Evolutionary conservation across 2,113 vertebrate genomes (phyloP).

Genomic region (Synchiropus splendidus): DNA sequence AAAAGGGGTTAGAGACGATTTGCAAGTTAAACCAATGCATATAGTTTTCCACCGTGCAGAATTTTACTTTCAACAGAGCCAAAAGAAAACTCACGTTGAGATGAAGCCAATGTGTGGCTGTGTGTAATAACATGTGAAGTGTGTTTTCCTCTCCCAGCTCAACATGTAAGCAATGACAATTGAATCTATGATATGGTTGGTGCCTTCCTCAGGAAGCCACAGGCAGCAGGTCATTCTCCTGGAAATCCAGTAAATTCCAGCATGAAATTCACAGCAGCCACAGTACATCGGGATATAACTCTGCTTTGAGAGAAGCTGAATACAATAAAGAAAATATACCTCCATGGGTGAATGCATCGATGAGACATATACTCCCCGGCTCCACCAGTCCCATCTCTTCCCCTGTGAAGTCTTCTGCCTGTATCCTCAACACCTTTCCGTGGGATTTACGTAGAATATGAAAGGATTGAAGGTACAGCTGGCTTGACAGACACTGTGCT

Average conservation of each 20-base stretch:
- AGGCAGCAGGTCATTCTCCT: slow-evolving; percentile 17
- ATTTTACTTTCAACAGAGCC: no score
- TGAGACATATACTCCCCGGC: slow-evolving; percentile 12
- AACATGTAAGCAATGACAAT: neutral
- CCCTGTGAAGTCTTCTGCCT: slow-evolving; percentile 28
- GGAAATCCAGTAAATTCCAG: slow-evolving; percentile 32
- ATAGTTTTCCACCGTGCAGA: no score
- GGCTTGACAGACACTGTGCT: slow-evolving; percentile 61
- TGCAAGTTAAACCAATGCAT: no score
- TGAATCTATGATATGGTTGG: slow-evolving; percentile 10
- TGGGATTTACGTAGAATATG: slow-evolving; percentile 74
- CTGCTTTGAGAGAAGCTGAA: slow-evolving; percentile 2
- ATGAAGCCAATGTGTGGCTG: no score
- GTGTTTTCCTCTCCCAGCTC: no score
- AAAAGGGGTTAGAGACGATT: no score
- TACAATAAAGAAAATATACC: slow-evolving; percentile 17
- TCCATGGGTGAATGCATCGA: slow-evolving; percentile 16
- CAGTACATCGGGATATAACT: slow-evolving; percentile 15
- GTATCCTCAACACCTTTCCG: slow-evolving; percentile 63
- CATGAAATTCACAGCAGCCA: slow-evolving; percentile 29
- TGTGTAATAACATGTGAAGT: no score
- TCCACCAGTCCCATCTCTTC: slow-evolving; percentile 4
- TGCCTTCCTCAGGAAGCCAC: slow-evolving; percentile 7
- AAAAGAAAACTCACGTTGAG: no score
- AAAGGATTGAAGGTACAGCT: slow-evolving; percentile 66